Percentiles rank a stretch among this genome's conserved stretches.
phyloP scores from a whole-genome alignment of 2,797 vertebrate species.

The Triplophysa yarkandensis region DNA sequence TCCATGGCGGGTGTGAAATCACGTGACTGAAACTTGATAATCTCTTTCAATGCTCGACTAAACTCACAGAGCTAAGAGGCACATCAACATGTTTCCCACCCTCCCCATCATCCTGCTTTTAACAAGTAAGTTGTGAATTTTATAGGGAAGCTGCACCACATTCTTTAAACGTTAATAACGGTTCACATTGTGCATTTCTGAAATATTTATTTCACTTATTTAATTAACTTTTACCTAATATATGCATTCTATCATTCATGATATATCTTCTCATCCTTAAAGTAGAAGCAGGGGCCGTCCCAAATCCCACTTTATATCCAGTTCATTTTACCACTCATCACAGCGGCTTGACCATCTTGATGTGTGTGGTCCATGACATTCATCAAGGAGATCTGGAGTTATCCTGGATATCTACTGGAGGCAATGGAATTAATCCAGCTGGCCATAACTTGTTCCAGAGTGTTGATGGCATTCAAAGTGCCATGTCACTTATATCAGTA shows the following conservation, averaged over 20 bases:
- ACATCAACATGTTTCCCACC: slow-evolving; percentile 61
- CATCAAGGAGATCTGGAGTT: slow-evolving; percentile 68
- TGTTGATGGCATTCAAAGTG: slow-evolving; percentile 43
- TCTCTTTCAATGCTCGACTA: slow-evolving; percentile 60
- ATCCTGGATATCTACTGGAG: slow-evolving; percentile 66
- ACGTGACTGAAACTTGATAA: slow-evolving; percentile 67
- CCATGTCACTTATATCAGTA: slow-evolving; percentile 68
- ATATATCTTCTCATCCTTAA: neutral
- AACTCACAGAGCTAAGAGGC: slow-evolving; percentile 54
- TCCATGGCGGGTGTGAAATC: slow-evolving; percentile 68
- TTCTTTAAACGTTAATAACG: no score
- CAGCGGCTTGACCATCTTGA: slow-evolving; percentile 72
- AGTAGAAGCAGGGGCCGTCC: slow-evolving; percentile 30
- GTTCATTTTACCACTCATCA: slow-evolving; percentile 72
- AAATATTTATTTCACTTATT: neutral
- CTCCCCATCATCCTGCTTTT: slow-evolving; percentile 63
- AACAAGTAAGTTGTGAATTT: slow-evolving; percentile 48
- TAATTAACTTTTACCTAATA: no score
- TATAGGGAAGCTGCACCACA: neutral
- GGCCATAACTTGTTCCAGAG: slow-evolving; percentile 56
- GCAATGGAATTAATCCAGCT: slow-evolving; percentile 26
- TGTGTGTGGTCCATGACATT: slow-evolving; percentile 76
- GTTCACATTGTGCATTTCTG: neutral
- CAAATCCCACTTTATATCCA: slow-evolving; percentile 66
- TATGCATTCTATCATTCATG: neutral